phyloP scores from a whole-genome alignment of 2,888 invertebrate species.

The Hirtodrosophila histrioides region DNA sequence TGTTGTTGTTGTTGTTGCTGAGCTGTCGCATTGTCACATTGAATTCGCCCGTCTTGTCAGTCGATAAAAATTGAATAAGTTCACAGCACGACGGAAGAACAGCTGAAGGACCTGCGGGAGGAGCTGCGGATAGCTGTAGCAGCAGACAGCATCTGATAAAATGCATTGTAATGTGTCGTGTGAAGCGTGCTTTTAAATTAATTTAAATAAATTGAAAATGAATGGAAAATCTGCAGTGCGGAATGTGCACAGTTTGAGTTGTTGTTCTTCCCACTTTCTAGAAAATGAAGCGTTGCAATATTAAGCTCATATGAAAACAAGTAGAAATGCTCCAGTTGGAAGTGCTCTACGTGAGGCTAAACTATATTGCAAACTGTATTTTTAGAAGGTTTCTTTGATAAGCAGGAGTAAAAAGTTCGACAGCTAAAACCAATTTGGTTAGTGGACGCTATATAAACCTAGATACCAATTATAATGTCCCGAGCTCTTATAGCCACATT shows the following conservation, averaged over 20 bases:
- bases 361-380: too few relatives aligned
- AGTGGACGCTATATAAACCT: too few relatives aligned
- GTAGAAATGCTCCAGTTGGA: too few relatives aligned
- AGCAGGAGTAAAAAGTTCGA: too few relatives aligned
- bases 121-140: background rate
- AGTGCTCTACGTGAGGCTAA: too few relatives aligned
- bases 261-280: slow-evolving; percentile 10
- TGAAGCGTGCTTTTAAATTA: slow-evolving; percentile 54
- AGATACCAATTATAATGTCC: too few relatives aligned
- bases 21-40: slow-evolving; percentile 61
- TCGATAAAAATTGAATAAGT: slow-evolving; percentile 64
- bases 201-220: slow-evolving; percentile 69
- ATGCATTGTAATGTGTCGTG: slow-evolving; percentile 53
- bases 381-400: too few relatives aligned
- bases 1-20: slow-evolving; percentile 21
- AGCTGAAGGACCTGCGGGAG: background rate
- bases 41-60: slow-evolving; percentile 63
- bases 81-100: slow-evolving; percentile 49
- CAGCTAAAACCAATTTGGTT: too few relatives aligned
- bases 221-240: slow-evolving; percentile 35
- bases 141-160: slow-evolving; percentile 38
- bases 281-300: background rate
- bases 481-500: too few relatives aligned
- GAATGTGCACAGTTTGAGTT: slow-evolving; percentile 23
- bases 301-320: background rate